These are phyloP conservation scores for Drosophila melanocephala DNA, from an alignment of 2,888 invertebrate genomes.

Conservation along the genomic window DNA sequence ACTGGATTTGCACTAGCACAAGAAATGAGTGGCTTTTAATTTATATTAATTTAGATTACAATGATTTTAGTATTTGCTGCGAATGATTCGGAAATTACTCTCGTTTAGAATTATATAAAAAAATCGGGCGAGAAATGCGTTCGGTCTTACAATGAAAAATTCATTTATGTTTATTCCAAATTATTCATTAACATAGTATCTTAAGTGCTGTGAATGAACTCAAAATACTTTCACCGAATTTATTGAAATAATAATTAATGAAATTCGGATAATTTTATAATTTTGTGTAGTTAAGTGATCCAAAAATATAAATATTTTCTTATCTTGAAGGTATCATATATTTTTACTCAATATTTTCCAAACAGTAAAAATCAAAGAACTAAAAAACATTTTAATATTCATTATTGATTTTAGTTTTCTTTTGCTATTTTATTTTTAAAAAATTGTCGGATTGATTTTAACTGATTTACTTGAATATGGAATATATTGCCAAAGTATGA, in stretches of 20 bases:
- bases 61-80: background rate
- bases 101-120: background rate
- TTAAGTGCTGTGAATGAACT: too few species aligned
- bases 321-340: background rate
- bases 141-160: too few species aligned
- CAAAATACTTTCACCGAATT: background rate
- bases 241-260: background rate
- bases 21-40: background rate
- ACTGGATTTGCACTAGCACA: background rate
- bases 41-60: background rate
- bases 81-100: background rate
- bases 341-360: too few species aligned
- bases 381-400: too few species aligned
- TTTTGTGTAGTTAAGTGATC: background rate
- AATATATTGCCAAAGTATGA: background rate
- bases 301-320: background rate
- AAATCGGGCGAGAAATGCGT: background rate
- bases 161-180: background rate
- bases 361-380: too few species aligned
- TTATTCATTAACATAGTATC: background rate
- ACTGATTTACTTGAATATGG: background rate
- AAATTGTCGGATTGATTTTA: background rate
- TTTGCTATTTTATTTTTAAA: background rate
- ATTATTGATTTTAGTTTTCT: too few species aligned
- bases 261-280: background rate